These are phyloP conservation scores for Neotragus pygmaeus DNA, from an alignment of 2,113 vertebrate genomes.

Conservation along the genomic window DNA sequence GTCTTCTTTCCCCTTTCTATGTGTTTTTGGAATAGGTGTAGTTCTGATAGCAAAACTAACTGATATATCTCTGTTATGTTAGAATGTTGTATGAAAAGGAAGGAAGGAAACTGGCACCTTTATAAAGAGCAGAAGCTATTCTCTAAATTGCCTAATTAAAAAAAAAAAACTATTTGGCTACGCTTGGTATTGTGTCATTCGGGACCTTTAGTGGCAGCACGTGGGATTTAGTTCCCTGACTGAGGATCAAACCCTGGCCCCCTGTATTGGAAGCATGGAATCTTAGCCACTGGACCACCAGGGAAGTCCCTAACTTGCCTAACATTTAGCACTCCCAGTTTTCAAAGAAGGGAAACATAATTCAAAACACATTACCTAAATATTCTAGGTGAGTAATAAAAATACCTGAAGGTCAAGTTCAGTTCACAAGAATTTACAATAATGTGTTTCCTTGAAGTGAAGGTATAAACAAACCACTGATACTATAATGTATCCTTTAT, in stretches of 20 bases:
- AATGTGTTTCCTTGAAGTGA: neutral
- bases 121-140: neutral
- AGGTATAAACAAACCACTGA: neutral
- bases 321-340: neutral
- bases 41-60: neutral
- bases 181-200: neutral
- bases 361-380: neutral
- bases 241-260: neutral
- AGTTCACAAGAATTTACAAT: neutral
- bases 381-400: neutral
- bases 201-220: neutral
- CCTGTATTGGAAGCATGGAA: neutral
- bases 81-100: neutral
- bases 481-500: neutral
- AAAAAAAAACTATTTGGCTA: neutral
- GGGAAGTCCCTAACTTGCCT: neutral
- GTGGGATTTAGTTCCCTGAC: neutral
- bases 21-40: neutral
- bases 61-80: neutral
- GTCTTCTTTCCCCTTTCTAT: neutral
- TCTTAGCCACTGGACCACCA: neutral
- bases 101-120: neutral
- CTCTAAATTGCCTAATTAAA: neutral
- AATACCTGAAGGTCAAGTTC: neutral
- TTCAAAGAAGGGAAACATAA: neutral